phyloP scores from a whole-genome alignment of 2,113 vertebrate genomes.

The Ailurus styani region DNA sequence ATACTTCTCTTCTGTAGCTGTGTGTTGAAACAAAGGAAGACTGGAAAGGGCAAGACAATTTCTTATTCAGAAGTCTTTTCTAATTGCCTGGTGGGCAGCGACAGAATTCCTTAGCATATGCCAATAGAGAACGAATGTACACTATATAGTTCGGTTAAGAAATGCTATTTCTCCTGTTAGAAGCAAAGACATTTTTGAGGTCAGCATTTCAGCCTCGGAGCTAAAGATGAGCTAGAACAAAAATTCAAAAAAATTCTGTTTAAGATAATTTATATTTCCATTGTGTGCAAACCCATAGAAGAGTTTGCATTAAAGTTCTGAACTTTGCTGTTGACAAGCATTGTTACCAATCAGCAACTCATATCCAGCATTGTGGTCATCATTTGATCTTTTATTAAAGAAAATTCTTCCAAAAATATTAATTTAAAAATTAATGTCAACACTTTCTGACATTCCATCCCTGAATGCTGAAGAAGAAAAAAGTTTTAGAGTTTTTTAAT shows the following conservation, averaged over 20 bases:
- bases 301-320: not conserved
- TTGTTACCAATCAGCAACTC: conserved; percentile 15
- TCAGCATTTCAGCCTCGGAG: not conserved
- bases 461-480: conserved; percentile 67
- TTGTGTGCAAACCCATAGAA: not conserved
- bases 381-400: conserved; percentile 77
- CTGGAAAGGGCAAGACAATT: not conserved
- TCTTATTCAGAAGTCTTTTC: not conserved
- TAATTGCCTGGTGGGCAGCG: not conserved
- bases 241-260: conserved; percentile 28
- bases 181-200: conserved; percentile 11
- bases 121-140: conserved; percentile 40
- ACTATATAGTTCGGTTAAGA: not conserved
- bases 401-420: conserved; percentile 73
- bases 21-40: not conserved
- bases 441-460: conserved; percentile 74
- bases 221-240: conserved; percentile 31
- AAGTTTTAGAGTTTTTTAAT: conserved; percentile 77
- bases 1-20: not conserved
- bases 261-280: conserved; percentile 5
- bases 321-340: conserved; percentile 1
- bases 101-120: conserved; percentile 23
- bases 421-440: conserved; percentile 78
- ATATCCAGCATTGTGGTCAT: conserved; percentile 54
- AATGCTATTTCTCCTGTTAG: not conserved